Evolutionary conservation across 2,797 vertebrate species (phyloP), one percentile per base, ranked within the genome.

Genomic region (Hipposideros larvatus): DNA sequence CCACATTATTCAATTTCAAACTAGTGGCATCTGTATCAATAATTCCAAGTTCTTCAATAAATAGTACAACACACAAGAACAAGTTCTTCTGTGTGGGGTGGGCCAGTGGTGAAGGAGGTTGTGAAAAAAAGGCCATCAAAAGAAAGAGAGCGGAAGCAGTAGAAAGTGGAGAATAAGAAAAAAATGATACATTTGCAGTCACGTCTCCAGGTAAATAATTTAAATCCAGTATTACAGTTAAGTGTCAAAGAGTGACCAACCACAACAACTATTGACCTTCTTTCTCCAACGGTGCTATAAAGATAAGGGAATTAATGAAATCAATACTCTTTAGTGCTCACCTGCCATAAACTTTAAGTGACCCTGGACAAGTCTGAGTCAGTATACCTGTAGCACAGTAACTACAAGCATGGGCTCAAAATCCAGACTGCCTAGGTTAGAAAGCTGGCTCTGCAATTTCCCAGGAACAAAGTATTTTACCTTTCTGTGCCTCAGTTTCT

Each of bases 271-370:
- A 94, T 0, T 96, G 93, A 94, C 51, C 31, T 95, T 88, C 57
- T 94, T 79, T 92, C 71, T 87, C 87, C 46, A 41, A 79, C 57
- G 70, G 71, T 90, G 57, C 73, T 90, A 48, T 88, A 92, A 96
- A 95, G 88, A 96, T 90, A 85, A 18, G 15, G 43, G 24, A 95
- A 97, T 80, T 96, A 95, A 95, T 79, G 46, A 92, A 96, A 96
- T 96, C 86, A 70, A 92, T 91, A 96, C 18, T 61, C 28, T 96
- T 96, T 94, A 93, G 82, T 94, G 88, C 43, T 92, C 73, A 61
- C 63, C 73, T 97, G 77, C 87, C 46, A 97, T 95, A 96, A 95
- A 94, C 46, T 90, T 68, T 75, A 92, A 90, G 77, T 80, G 61
- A 92, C 34, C 37, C 55, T 68, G 37, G 57, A 71, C 61, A 87